phyloP scores from a whole-genome alignment of 2,797 vertebrate species.

The Numenius phaeopus region DNA sequence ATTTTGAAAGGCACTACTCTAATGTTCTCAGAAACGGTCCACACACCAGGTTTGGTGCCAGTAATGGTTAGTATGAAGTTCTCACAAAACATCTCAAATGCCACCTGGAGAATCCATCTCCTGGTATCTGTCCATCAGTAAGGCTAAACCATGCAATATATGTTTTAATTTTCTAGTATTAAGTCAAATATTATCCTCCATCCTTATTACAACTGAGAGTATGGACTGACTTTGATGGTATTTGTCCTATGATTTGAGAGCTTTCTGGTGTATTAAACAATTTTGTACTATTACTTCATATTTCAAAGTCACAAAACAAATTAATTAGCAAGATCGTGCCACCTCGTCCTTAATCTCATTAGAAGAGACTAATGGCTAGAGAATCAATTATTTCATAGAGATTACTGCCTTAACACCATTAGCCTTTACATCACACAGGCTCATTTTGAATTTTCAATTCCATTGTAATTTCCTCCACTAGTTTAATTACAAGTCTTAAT shows the following conservation, averaged over 20 bases:
- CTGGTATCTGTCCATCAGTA: neutral
- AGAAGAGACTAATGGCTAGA: neutral
- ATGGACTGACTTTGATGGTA: neutral
- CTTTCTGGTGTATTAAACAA: too few relatives aligned
- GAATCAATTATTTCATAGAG: constrained; percentile 12
- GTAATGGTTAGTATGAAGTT: neutral
- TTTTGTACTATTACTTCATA: neutral
- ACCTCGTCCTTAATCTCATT: neutral
- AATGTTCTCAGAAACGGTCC: neutral
- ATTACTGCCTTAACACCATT: neutral
- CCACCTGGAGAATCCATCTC: neutral
- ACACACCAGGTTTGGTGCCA: neutral
- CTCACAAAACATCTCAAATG: neutral
- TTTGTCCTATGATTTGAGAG: neutral
- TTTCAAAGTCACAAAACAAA: constrained; percentile 28
- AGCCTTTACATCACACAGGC: neutral
- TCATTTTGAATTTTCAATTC: neutral
- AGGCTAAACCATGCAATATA: neutral
- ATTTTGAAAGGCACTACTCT: neutral
- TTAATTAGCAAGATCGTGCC: neutral
- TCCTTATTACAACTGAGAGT: neutral
- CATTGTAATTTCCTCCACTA: neutral
- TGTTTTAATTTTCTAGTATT: too few relatives aligned
- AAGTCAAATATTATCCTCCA: neutral
- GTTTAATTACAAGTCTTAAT: neutral